Evolutionary conservation across 92 coral and sea anemone species (phyloP).

Genomic region (Porites rus): DNA sequence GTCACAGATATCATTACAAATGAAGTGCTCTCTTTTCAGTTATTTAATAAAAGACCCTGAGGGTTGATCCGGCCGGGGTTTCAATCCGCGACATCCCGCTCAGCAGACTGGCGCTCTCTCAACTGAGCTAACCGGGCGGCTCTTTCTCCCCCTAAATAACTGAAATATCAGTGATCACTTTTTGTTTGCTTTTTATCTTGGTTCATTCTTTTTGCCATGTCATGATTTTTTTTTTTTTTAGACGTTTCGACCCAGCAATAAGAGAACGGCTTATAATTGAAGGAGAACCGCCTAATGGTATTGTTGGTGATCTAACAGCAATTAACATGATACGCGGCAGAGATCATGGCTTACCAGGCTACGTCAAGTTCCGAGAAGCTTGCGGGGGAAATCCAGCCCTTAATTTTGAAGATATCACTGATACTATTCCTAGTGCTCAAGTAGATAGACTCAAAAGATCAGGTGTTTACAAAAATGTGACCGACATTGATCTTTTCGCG

Average conservation of each 20-base stretch:
- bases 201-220: too few species aligned
- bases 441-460: background rate
- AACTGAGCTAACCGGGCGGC: too few species aligned
- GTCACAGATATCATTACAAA: too few species aligned
- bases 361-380: constrained; percentile 4
- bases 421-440: background rate
- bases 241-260: constrained; percentile 15
- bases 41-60: too few species aligned
- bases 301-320: constrained; percentile 16
- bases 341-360: constrained; percentile 44
- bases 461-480: background rate
- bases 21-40: too few species aligned
- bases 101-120: too few species aligned
- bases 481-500: constrained; percentile 33
- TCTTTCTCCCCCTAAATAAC: too few species aligned
- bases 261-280: constrained; percentile 15
- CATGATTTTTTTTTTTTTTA: background rate
- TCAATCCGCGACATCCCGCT: too few species aligned
- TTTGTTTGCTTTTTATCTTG: too few species aligned
- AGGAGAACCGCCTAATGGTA: constrained; percentile 13
- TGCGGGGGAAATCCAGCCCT: constrained; percentile 1
- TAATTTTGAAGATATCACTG: background rate
- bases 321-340: constrained; percentile 42
- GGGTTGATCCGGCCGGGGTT: too few species aligned
- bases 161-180: too few species aligned